phyloP scores from a whole-genome alignment of 2,113 vertebrate genomes.

The Datnioides undecimradiatus region DNA sequence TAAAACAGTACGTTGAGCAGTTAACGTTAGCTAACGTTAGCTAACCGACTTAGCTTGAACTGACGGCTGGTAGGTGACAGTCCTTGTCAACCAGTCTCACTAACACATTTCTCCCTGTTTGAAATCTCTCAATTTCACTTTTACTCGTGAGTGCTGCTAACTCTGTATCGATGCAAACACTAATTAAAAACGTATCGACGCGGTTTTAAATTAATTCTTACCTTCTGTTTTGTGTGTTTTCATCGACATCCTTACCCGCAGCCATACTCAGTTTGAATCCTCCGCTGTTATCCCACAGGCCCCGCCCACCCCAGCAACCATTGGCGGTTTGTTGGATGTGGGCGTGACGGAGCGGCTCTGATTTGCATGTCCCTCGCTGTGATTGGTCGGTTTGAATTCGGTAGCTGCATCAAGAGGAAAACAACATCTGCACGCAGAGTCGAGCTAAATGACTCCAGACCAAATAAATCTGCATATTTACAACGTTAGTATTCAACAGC shows the following conservation, averaged over 20 bases:
- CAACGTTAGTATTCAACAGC: too few relatives aligned
- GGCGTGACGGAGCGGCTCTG: background rate
- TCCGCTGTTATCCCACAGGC: conserved; percentile 59
- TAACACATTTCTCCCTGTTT: background rate
- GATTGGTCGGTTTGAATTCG: conserved; percentile 83
- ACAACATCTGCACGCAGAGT: conserved; percentile 13
- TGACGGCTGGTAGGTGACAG: conserved; percentile 13
- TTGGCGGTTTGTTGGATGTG: conserved; percentile 54
- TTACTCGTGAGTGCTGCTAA: accelerated
- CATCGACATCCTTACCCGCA: conserved; percentile 76
- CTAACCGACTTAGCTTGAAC: background rate
- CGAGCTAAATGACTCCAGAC: background rate
- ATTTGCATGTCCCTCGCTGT: conserved; percentile 7
- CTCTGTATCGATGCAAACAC: accelerated
- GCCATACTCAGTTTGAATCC: conserved; percentile 87
- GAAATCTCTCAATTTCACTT: accelerated
- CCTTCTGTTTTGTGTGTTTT: conserved; percentile 77
- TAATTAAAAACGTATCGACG: accelerated
- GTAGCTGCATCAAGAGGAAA: background rate
- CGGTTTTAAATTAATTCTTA: conserved; percentile 23
- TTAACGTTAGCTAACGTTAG: background rate
- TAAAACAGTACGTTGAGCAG: too few relatives aligned
- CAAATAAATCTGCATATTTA: background rate
- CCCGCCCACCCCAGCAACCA: conserved; percentile 56
- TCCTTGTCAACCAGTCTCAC: background rate